These are phyloP conservation scores for Calephelis virginiensis DNA, from an alignment of 1,140 invertebrate species.

Conservation along the genomic window DNA sequence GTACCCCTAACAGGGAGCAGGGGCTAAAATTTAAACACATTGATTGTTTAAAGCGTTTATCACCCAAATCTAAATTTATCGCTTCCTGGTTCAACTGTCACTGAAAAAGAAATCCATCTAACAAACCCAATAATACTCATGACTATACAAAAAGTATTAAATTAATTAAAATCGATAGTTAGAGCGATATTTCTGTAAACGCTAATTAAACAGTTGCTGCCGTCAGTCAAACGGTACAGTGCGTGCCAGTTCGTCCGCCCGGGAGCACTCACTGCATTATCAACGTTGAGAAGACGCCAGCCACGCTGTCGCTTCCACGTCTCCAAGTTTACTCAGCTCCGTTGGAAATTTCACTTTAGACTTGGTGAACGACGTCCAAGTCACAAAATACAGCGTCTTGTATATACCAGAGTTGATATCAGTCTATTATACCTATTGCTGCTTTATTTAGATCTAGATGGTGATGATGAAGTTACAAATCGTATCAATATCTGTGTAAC, in stretches of 20 bases:
- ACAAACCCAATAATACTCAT: no score
- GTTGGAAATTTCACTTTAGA: constrained; percentile 69
- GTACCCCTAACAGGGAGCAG: no score
- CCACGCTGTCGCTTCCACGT: constrained; percentile 63
- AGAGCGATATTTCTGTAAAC: constrained; percentile 14
- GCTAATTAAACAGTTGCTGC: constrained; percentile 15
- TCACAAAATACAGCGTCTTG: constrained; percentile 11
- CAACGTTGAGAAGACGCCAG: constrained; percentile 63
- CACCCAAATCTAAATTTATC: no score
- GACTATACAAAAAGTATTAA: not conserved
- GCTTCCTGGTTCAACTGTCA: no score
- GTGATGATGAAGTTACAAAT: no score
- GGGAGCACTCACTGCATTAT: constrained; percentile 47
- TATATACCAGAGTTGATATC: no score
- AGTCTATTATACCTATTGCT: no score
- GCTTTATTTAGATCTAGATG: no score
- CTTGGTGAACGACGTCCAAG: constrained; percentile 43
- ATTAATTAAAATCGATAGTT: not conserved
- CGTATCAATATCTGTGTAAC: no score
- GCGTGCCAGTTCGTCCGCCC: constrained; percentile 10
- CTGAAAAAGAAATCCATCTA: no score
- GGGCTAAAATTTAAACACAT: no score
- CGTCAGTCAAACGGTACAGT: constrained; percentile 10
- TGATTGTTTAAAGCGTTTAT: no score
- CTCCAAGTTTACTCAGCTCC: constrained; percentile 67